These are phyloP conservation scores for Phenganax subtilis DNA, from an alignment of 92 coral and sea anemone genomes.

Conservation along the genomic window DNA sequence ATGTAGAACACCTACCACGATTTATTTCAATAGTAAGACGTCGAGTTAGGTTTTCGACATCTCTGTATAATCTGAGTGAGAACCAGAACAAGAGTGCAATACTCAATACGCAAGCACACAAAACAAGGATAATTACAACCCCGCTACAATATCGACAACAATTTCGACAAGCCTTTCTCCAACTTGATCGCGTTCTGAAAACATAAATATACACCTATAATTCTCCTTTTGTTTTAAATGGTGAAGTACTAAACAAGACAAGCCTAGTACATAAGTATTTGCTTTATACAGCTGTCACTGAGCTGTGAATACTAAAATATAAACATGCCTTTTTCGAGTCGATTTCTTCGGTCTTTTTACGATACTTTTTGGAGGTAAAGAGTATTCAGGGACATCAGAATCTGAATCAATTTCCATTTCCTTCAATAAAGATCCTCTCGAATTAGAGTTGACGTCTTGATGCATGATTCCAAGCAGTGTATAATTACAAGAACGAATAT, in stretches of 20 bases:
- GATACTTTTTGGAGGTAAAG: conserved; percentile 38
- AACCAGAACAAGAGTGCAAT: conserved; percentile 29
- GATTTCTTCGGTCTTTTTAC: conserved; percentile 35
- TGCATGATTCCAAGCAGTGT: conserved; percentile 1
- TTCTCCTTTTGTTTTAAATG: neutral
- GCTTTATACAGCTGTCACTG: conserved; percentile 1
- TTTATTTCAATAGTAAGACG: conserved; percentile 35
- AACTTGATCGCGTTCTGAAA: conserved; percentile 32
- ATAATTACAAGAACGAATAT: neutral
- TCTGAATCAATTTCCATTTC: conserved; percentile 35
- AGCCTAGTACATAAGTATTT: neutral
- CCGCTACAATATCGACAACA: conserved; percentile 28
- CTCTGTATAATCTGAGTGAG: conserved; percentile 27
- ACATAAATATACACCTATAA: neutral
- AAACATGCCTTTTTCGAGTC: conserved; percentile 11
- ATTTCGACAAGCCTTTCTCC: conserved; percentile 19
- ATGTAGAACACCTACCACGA: conserved; percentile 15
- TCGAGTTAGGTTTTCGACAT: conserved; percentile 32
- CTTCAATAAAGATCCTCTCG: conserved; percentile 32
- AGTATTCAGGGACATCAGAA: conserved; percentile 37
- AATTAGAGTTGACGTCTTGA: conserved; percentile 28
- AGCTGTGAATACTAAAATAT: neutral
- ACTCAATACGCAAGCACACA: conserved; percentile 32
- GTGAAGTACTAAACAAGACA: neutral
- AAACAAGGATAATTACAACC: conserved; percentile 13